These are phyloP conservation scores for Ips typographus DNA, from an alignment of 1,140 invertebrate genomes.

Conservation along the genomic window DNA sequence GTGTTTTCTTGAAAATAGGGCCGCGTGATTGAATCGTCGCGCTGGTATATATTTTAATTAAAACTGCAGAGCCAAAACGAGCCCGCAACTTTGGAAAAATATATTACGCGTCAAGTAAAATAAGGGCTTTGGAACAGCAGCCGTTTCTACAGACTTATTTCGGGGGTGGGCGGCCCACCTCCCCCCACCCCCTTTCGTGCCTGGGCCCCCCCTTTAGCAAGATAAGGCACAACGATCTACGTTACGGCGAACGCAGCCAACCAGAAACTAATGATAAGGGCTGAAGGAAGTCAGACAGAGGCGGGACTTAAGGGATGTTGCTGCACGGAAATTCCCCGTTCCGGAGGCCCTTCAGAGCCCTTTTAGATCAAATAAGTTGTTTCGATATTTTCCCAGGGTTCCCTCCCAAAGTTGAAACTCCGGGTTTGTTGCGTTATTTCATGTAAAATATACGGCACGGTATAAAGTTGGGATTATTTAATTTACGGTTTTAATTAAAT, in stretches of 20 bases:
- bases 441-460: slow-evolving; percentile 12
- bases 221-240: slow-evolving; percentile 51
- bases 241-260: slow-evolving; percentile 48
- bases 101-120: slow-evolving; percentile 31
- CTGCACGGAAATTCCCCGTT: slow-evolving; percentile 19
- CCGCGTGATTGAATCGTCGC: too few species aligned
- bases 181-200: slow-evolving; percentile 16
- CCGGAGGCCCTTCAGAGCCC: slow-evolving; percentile 21
- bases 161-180: slow-evolving; percentile 16
- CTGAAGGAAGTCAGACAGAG: slow-evolving; percentile 43
- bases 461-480: slow-evolving; percentile 15
- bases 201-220: slow-evolving; percentile 31
- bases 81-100: slow-evolving; percentile 23
- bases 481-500: slow-evolving; percentile 17
- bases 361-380: slow-evolving; percentile 28
- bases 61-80: slow-evolving; percentile 10
- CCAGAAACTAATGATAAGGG: slow-evolving; percentile 52
- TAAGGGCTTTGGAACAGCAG: slow-evolving; percentile 20
- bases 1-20: background rate
- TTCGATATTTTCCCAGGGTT: slow-evolving; percentile 19
- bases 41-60: slow-evolving; percentile 11
- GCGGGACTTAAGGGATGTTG: slow-evolving; percentile 36
- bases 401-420: background rate
- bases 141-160: slow-evolving; percentile 27
- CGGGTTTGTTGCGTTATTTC: slow-evolving; percentile 1